Conservation (phyloP, 2,113 vertebrate genomes). For the Hypanus sabinus region DNA sequence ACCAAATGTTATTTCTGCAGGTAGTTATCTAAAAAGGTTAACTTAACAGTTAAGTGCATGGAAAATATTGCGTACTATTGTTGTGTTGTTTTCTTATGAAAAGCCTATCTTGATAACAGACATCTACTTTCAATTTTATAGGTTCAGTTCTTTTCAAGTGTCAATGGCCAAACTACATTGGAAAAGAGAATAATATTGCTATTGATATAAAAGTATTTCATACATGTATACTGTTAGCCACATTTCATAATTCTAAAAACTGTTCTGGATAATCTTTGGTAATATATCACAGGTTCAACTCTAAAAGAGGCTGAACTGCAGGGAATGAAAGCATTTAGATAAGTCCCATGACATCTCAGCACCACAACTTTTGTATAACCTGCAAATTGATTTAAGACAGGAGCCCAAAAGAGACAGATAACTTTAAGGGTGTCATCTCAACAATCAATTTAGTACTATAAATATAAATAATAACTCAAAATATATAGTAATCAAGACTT, state of each 20-base stretch:
- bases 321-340: neutral
- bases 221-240: neutral
- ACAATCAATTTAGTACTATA: neutral
- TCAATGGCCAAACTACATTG: neutral
- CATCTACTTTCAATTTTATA: neutral
- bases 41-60: neutral
- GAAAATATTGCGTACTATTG: neutral
- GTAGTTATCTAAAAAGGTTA: neutral
- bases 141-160: neutral
- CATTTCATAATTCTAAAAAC: constrained; percentile 8
- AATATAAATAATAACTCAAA: neutral
- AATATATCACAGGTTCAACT: neutral
- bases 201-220: neutral
- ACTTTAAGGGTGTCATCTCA: neutral
- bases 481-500: neutral
- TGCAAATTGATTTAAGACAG: neutral
- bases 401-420: neutral
- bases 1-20: neutral
- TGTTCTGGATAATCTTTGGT: neutral
- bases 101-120: neutral
- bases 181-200: neutral
- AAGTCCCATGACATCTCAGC: neutral
- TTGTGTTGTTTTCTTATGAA: neutral
- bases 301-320: neutral
- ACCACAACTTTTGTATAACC: neutral